phyloP scores from a whole-genome alignment of 2,113 vertebrate species.

The Festucalex cinctus region DNA sequence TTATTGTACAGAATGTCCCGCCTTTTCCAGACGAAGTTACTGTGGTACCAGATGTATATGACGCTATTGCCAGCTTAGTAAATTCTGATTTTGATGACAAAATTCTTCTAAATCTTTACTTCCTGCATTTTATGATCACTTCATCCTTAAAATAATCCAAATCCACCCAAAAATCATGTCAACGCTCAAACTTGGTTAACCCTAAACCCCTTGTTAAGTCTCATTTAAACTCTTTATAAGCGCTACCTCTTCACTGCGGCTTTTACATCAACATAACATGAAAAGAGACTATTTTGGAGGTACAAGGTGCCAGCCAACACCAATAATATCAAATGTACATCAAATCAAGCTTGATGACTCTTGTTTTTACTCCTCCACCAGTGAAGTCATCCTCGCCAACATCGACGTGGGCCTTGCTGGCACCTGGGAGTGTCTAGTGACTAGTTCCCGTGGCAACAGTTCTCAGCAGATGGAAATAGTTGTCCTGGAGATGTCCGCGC shows the following conservation, averaged over 20 bases:
- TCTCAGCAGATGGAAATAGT: slow-evolving; percentile 84
- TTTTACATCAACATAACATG: neutral
- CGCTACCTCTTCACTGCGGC: neutral
- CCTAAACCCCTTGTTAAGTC: neutral
- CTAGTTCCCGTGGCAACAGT: slow-evolving; percentile 83
- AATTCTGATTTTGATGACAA: neutral
- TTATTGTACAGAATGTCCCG: no score
- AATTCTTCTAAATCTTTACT: neutral
- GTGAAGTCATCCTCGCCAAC: slow-evolving; percentile 86
- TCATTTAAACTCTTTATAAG: slow-evolving; percentile 1
- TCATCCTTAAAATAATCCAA: neutral
- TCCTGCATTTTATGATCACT: no score
- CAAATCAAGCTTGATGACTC: neutral
- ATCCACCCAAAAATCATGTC: slow-evolving; percentile 4
- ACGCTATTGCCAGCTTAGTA: no score
- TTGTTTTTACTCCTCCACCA: slow-evolving; percentile 50
- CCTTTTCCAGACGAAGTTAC: no score
- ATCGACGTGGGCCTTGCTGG: slow-evolving; percentile 79
- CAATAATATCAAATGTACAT: neutral
- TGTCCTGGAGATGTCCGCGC: slow-evolving; percentile 81
- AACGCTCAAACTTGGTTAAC: slow-evolving; percentile 12
- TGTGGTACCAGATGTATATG: no score
- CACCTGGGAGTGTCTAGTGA: slow-evolving; percentile 85
- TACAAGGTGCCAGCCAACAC: no score
- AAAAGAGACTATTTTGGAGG: no score